Evolutionary conservation across 1,140 invertebrate genomes (phyloP).

Genomic region (Hormaphis cornu): DNA sequence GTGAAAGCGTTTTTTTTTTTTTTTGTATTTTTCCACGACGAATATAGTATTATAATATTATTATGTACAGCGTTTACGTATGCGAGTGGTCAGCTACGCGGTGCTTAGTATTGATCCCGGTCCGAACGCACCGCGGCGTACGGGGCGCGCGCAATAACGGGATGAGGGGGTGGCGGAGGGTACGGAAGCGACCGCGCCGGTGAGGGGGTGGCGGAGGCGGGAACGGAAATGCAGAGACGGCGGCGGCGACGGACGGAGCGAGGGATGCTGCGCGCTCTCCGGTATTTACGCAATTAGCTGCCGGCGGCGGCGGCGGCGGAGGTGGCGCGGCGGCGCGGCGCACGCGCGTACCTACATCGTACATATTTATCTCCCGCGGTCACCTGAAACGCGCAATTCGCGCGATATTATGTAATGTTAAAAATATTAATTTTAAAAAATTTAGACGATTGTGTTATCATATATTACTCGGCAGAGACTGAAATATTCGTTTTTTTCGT

Average conservation of each 20-base stretch:
- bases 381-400: background rate
- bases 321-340: background rate
- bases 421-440: no score
- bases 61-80: background rate
- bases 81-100: constrained; percentile 13
- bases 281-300: constrained; percentile 30
- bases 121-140: background rate
- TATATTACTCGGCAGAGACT: no score
- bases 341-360: no score
- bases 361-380: no score
- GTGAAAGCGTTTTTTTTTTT: constrained; percentile 18
- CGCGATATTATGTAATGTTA: background rate
- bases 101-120: constrained; percentile 28
- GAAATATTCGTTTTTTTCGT: no score
- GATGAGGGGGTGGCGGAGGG: background rate
- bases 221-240: background rate
- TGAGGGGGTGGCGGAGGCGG: background rate
- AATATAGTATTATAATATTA: no score
- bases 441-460: no score
- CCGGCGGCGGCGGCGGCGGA: background rate
- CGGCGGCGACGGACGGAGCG: background rate
- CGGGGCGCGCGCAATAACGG: background rate
- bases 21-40: no score
- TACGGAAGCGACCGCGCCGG: background rate
- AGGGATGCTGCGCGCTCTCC: constrained; percentile 12